phyloP scores from a whole-genome alignment of 2,888 invertebrate genomes.

The Nowickia ferox region DNA sequence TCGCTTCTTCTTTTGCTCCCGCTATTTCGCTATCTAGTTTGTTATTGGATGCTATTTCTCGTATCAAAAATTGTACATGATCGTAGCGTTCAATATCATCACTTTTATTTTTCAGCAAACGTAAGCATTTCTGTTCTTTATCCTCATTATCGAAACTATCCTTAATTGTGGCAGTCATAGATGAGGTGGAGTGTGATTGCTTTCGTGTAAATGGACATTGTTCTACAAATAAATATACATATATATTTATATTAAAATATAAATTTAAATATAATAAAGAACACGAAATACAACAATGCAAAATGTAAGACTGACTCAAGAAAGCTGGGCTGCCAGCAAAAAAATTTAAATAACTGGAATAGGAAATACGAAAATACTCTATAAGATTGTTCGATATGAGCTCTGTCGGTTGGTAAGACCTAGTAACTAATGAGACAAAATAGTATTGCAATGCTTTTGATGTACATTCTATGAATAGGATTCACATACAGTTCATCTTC shows the following conservation, averaged over 20 bases:
- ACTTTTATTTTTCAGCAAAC: conserved; percentile 82
- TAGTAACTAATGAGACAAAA: no score
- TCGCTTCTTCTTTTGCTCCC: conserved; percentile 77
- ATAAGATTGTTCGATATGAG: no score
- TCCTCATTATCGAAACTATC: conserved; percentile 78
- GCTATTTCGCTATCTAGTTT: conserved; percentile 87
- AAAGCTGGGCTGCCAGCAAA: no score
- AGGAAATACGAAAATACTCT: no score
- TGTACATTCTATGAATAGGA: no score
- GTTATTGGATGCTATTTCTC: conserved; percentile 87
- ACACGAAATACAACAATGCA: no score
- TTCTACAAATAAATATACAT: no score
- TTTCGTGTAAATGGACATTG: conserved; percentile 73
- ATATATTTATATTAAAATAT: conserved; percentile 3
- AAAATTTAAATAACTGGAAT: no score
- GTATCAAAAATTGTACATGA: conserved; percentile 96
- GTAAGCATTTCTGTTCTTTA: conserved; percentile 80
- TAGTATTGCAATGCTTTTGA: no score
- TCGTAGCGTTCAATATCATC: conserved; percentile 86
- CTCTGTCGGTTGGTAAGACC: no score
- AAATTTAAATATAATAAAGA: not conserved
- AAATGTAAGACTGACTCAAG: no score
- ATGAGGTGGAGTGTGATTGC: conserved; percentile 71
- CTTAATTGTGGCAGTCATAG: conserved; percentile 64
- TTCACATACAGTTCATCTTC: no score